Conservation (phyloP, 2,888 invertebrate genomes). For the Nomada flava region DNA sequence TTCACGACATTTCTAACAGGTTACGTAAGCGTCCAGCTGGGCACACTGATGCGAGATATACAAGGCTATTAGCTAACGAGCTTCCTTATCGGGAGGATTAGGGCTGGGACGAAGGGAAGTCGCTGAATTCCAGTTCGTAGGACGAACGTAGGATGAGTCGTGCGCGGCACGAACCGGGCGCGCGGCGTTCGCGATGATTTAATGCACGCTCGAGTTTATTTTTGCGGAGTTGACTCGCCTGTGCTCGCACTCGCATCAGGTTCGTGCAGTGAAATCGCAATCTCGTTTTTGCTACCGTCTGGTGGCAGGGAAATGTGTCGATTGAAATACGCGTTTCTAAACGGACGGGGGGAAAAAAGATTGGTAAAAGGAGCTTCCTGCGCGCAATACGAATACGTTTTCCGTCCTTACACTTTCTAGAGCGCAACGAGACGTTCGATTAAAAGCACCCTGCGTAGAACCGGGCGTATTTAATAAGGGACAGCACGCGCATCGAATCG, state of each 20-base stretch:
- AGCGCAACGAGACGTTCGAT: no score
- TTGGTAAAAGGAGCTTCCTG: not conserved
- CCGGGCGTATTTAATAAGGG: no score
- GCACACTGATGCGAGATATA: conserved; percentile 56
- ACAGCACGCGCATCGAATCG: no score
- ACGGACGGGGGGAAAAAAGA: not conserved
- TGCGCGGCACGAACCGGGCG: not conserved
- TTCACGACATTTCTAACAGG: conserved; percentile 46
- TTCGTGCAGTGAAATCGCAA: not conserved
- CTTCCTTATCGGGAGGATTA: conserved; percentile 66
- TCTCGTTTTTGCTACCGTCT: not conserved
- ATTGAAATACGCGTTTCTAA: no score
- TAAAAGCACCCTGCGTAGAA: no score
- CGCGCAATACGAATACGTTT: no score
- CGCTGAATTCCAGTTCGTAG: conserved; percentile 63
- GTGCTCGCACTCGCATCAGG: not conserved
- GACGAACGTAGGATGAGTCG: conserved; percentile 59
- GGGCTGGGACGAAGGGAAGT: conserved; percentile 60
- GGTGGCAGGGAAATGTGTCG: no score
- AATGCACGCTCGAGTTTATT: conserved; percentile 39
- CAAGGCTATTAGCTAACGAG: conserved; percentile 64
- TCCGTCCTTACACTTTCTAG: no score
- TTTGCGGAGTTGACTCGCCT: not conserved
- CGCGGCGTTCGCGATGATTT: conserved; percentile 44
- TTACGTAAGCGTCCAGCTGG: conserved; percentile 49